Evolutionary conservation across 1,140 invertebrate genomes (phyloP).

Genomic region (Papilio helenus): DNA sequence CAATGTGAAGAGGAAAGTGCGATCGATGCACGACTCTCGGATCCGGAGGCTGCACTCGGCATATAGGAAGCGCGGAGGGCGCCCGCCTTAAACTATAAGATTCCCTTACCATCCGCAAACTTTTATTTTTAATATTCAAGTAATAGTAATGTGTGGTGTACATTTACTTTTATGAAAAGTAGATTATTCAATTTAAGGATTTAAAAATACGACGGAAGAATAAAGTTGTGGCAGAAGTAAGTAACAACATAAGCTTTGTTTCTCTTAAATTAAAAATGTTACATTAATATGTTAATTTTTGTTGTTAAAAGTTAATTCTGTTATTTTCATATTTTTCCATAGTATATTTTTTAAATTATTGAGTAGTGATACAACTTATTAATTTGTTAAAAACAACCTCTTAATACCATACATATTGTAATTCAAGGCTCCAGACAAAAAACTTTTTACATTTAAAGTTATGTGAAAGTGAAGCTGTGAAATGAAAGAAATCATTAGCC

Average conservation of each 20-base stretch:
- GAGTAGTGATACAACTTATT: too few species aligned
- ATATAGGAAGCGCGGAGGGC: constrained; percentile 60
- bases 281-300: not conserved
- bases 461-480: too few species aligned
- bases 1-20: constrained; percentile 57
- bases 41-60: constrained; percentile 60
- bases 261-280: not conserved
- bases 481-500: too few species aligned
- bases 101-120: not conserved
- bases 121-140: not conserved
- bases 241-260: not conserved
- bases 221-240: not conserved
- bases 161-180: not conserved
- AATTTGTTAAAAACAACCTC: too few species aligned
- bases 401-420: too few species aligned
- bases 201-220: not conserved
- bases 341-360: too few species aligned
- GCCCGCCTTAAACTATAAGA: constrained; percentile 51
- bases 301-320: not conserved
- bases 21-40: constrained; percentile 56
- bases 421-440: too few species aligned
- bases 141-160: not conserved
- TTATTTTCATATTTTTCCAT: not conserved
- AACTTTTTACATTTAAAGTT: too few species aligned
- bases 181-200: not conserved